phyloP scores from a whole-genome alignment of 2,797 vertebrate genomes.

The Circus cinereus region DNA sequence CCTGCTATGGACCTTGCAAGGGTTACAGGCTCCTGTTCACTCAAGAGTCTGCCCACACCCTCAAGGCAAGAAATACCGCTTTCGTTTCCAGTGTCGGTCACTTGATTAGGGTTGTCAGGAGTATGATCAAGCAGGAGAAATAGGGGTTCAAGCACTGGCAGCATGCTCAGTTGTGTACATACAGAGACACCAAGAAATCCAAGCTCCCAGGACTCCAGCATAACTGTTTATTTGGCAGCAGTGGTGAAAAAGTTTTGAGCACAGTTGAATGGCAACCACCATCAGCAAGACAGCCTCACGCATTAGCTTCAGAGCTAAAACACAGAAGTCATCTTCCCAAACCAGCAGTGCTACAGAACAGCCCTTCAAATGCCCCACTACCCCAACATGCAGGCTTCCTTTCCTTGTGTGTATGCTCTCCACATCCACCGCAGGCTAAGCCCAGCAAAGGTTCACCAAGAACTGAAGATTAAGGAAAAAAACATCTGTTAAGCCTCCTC shows the following conservation, averaged over 20 bases:
- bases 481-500: not conserved
- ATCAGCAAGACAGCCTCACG: not conserved
- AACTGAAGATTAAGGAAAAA: not conserved
- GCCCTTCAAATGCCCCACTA: not conserved
- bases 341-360: not conserved
- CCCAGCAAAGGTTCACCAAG: not conserved
- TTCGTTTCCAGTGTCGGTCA: not conserved
- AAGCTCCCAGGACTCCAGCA: not conserved
- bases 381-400: not conserved
- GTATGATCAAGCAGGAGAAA: not conserved
- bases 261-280: not conserved
- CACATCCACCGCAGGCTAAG: not conserved
- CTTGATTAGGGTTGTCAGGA: not conserved
- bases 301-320: not conserved
- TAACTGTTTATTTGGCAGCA: not conserved
- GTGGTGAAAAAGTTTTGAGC: not conserved
- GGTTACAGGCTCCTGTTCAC: not conserved
- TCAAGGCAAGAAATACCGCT: not conserved
- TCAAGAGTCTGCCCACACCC: not conserved
- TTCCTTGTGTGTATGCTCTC: fast-evolving
- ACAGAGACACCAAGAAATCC: not conserved
- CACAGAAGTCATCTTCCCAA: not conserved
- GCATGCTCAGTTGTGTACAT: fast-evolving
- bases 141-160: not conserved
- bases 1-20: not conserved